These are phyloP conservation scores for Aix galericulata DNA, from an alignment of 2,113 vertebrate genomes.

Conservation along the genomic window DNA sequence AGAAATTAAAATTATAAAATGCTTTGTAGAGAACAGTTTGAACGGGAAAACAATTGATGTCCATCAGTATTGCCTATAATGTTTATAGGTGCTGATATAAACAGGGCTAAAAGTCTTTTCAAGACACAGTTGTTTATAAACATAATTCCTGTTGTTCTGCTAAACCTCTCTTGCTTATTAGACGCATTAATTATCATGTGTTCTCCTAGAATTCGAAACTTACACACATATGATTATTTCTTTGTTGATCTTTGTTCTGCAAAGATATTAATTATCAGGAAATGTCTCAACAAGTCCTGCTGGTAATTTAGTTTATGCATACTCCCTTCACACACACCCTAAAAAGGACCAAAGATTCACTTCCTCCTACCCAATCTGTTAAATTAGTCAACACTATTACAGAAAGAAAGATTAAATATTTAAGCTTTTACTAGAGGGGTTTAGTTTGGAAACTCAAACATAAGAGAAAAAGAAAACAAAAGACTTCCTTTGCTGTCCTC, in stretches of 20 bases:
- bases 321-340: background rate
- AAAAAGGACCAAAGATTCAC: background rate
- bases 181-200: background rate
- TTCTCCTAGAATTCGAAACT: background rate
- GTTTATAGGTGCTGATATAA: background rate
- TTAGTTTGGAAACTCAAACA: background rate
- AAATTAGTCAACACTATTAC: background rate
- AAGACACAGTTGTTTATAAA: background rate
- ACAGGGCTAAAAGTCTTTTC: background rate
- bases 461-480: background rate
- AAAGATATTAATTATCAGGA: conserved; percentile 40
- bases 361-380: background rate
- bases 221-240: background rate
- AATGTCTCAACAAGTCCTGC: background rate
- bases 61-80: background rate
- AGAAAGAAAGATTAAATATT: background rate
- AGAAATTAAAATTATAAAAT: background rate
- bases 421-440: background rate
- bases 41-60: background rate
- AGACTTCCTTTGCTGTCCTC: background rate
- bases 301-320: background rate
- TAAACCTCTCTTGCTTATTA: background rate
- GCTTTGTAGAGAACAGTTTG: background rate
- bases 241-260: conserved; percentile 14
- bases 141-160: background rate